These are phyloP conservation scores for Oxyruncus cristatus DNA, from an alignment of 2,113 vertebrate species.

Conservation along the genomic window DNA sequence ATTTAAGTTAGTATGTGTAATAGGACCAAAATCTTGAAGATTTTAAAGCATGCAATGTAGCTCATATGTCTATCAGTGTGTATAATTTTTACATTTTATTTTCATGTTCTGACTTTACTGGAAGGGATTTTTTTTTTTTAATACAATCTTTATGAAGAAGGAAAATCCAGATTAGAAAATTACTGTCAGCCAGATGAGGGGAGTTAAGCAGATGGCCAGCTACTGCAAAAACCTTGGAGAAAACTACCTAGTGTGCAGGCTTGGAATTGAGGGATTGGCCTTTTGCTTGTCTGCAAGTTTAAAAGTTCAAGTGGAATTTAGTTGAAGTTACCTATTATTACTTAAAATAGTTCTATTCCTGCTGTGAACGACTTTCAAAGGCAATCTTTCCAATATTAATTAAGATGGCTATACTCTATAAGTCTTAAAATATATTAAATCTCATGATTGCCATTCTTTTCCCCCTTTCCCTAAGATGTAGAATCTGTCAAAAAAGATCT, in stretches of 20 bases:
- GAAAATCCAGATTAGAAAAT: background rate
- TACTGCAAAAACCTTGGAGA: background rate
- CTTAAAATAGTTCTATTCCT: background rate
- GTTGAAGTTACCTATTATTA: background rate
- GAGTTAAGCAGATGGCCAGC: background rate
- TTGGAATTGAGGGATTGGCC: background rate
- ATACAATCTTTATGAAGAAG: background rate
- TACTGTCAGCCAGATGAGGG: background rate
- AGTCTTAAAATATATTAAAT: background rate
- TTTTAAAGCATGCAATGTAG: background rate
- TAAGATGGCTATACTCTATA: background rate
- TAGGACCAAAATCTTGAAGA: background rate
- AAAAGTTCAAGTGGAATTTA: background rate
- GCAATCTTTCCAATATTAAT: background rate
- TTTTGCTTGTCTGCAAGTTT: background rate
- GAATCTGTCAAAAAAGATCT: background rate
- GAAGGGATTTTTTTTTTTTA: background rate
- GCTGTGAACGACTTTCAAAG: background rate
- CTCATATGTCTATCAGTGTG: accelerated
- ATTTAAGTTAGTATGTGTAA: background rate
- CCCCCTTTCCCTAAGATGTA: background rate
- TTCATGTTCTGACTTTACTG: background rate
- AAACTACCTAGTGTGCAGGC: background rate
- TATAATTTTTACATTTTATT: background rate
- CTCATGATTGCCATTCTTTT: background rate